A percentile compares a stretch with the other conserved stretches of the same genome.
Conservation (phyloP, 2,113 vertebrate species). For the Colinus virginianus region DNA sequence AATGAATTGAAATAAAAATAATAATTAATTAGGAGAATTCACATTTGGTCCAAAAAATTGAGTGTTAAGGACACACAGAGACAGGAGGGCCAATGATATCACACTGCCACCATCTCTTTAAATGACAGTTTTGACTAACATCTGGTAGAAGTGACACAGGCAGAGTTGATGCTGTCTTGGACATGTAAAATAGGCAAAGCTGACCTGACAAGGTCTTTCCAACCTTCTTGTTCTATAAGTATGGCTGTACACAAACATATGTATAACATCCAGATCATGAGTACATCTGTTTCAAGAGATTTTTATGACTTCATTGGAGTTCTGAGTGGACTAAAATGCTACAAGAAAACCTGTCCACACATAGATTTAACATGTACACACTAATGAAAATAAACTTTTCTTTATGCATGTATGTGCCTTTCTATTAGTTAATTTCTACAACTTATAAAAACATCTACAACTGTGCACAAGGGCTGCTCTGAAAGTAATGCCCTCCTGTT, state of each 20-base stretch:
- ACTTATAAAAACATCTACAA: neutral
- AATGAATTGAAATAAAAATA: neutral
- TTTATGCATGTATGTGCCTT: neutral
- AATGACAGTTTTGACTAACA: neutral
- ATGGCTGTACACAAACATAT: neutral
- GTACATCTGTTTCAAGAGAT: neutral
- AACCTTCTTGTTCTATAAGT: neutral
- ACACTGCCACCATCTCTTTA: neutral
- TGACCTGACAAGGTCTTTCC: neutral
- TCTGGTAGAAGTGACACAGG: neutral
- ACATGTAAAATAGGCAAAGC: neutral
- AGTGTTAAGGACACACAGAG: rapidly evolving
- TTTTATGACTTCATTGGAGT: neutral
- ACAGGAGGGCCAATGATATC: neutral
- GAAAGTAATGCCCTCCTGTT: no score
- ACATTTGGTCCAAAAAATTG: rapidly evolving
- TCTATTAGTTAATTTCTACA: neutral
- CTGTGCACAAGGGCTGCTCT: no score
- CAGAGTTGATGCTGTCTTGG: neutral
- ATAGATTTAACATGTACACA: neutral
- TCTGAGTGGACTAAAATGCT: neutral
- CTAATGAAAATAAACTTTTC: neutral
- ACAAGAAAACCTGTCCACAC: neutral
- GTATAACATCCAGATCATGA: neutral
- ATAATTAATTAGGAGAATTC: neutral